These are phyloP conservation scores for Sardina pilchardus DNA, from an alignment of 2,113 vertebrate genomes.

Conservation along the genomic window DNA sequence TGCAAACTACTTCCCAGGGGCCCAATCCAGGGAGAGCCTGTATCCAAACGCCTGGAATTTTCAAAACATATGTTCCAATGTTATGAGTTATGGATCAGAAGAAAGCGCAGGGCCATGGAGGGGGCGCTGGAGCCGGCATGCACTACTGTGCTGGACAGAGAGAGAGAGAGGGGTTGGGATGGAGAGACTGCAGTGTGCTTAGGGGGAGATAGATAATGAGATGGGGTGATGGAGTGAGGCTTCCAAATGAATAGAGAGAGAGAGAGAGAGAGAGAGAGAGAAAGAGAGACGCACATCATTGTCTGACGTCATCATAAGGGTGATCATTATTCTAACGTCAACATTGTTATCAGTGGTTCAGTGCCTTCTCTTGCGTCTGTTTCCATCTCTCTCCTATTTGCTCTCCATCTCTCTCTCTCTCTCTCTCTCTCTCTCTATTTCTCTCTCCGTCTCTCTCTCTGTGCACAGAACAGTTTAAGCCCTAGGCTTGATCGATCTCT, in stretches of 20 bases:
- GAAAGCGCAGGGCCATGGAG: neutral
- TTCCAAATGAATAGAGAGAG: neutral
- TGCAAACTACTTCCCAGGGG: neutral
- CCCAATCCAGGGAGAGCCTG: neutral
- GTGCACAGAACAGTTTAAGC: neutral
- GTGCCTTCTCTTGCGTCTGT: neutral
- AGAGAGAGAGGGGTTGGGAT: no score
- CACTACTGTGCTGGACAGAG: neutral
- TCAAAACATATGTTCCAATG: neutral
- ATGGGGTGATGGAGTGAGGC: neutral
- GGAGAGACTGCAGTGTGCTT: no score
- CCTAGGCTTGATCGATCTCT: slow-evolving; percentile 2
- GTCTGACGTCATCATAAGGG: slow-evolving; percentile 3
- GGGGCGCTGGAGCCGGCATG: neutral
- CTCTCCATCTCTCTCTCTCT: neutral
- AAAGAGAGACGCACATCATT: neutral
- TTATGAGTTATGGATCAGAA: neutral
- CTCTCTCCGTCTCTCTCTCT: neutral
- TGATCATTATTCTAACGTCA: neutral
- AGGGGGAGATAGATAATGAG: neutral
- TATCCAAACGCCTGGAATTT: neutral
- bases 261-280: neutral
- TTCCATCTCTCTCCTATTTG: neutral
- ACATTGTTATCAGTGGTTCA: neutral
- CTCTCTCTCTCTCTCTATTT: neutral